Evolutionary conservation across 2,888 invertebrate species (phyloP), one percentile per base, ranked within the genome.

Genomic region (Netelia fuscicornis): DNA sequence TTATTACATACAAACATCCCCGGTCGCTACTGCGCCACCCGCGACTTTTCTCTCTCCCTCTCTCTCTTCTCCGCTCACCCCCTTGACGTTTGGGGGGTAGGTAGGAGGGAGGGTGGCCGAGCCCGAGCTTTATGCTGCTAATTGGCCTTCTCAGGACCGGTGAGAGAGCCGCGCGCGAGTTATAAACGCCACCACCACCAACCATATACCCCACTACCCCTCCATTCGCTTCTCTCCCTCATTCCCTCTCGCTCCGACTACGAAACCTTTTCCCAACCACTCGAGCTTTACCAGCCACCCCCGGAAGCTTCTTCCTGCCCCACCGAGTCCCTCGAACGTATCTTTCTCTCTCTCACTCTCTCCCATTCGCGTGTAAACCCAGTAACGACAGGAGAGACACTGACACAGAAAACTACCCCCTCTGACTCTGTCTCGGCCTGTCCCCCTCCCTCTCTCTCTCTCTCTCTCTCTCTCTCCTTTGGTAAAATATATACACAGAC

Each of bases 1-100:
- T 93, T 93, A 93, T 92, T 93, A 92, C 93, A 92, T 92, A 93
- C 93, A 93, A 93, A 93, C 93, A 93, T 92, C 90, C 90, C 85
- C 81, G 81, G 68, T 74, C 74, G 82, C 74, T 54, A 60, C 64
- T 70, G 67, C 42, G 58, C 20, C 67, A 44, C 65, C 81, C 64
- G 58, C 30, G 30, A 3, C 30, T 30, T 5, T 30, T 30, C 30
- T 30, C 30, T 30, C 30, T 30, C 30, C 30, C 30, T 30, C 30
- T 30, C 30, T 1, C 30, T 30, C 30, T 30, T 30, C 30, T 30
- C 78, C 67, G 64, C 79, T 52, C 80, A 74, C 72, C 81, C 64
- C 62, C 83, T 48, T 48, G 48, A 48, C 10, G 48, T 48, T 48
- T 48, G 8, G 37, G 44, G 60, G 52, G 70, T 56, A 6, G 54